Base-by-base conservation (phyloP, 2,113 vertebrate species). In the Beaufortia kweichowensis region DNA sequence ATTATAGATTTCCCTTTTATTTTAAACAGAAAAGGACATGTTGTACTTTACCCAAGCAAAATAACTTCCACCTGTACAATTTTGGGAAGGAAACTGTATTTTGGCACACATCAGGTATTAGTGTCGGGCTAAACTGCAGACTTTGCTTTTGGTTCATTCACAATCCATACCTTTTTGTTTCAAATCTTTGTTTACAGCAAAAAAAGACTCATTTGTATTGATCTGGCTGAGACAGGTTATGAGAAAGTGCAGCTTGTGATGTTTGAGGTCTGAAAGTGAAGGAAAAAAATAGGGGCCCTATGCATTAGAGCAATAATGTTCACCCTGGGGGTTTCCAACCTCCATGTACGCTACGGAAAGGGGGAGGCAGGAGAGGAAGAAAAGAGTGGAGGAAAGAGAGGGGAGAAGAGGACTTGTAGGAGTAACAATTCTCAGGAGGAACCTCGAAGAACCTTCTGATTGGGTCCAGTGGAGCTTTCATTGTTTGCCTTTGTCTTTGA, bases 371-470 rank as follows among this genome's bases (percentile, higher is more conserved):
- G 39, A 83, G 70, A 64, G 33, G 57, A 48, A 84, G 84, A 84
- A 84, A 69, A 70, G 82, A 80, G 75, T 76, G 85, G 86, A 81
- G 67, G 79, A 59, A 3, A 39, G 80, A 79, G 86, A 84, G 78
- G 79, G 78, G 68, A 53, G 65, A 29, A 84, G 76, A 79, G 65
- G 79, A 81, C 79, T 70, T 79, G 83, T 84, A 82, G 83, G 83
- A 81, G 83, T 74, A 62, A 31, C 56, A 77, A 79, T 65, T 75
- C 79, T 75, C 83, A 69, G 46, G 76, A 79, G 79, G 68, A 76
- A 72, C 90, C 81, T 87, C 61, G 66, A 87, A 89, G 90, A 91
- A 88, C 82, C 89, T 87, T 86, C 87, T 91, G 90, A 91, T 91
- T 90, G 87, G 88, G 88, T 90, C 91, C 86, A 83, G 84, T 86